These are phyloP conservation scores for Daphoenositta chrysoptera DNA, from an alignment of 2,113 vertebrate species.

Conservation along the genomic window DNA sequence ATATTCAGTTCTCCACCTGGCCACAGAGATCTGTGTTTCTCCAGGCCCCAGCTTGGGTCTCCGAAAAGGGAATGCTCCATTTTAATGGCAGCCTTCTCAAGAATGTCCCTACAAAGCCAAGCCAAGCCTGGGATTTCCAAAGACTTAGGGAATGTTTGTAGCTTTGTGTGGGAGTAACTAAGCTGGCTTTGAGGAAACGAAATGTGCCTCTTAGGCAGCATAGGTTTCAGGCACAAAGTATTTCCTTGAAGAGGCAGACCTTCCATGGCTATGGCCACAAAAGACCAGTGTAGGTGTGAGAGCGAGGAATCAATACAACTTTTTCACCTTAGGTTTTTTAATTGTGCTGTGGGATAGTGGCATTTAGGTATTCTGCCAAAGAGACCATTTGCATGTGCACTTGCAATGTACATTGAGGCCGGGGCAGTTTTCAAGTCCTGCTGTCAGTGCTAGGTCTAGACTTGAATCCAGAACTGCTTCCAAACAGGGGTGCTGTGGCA, in stretches of 20 bases:
- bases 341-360: neutral
- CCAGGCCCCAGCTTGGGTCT: neutral
- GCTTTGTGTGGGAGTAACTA: neutral
- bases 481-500: no score
- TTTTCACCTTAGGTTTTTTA: neutral
- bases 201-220: constrained; percentile 12
- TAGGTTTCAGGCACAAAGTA: neutral
- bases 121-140: neutral
- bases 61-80: neutral
- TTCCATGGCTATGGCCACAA: neutral
- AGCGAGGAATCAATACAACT: neutral
- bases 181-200: neutral
- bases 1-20: neutral
- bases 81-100: neutral
- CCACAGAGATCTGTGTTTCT: neutral
- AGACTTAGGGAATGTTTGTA: neutral
- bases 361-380: neutral
- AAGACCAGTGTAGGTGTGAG: constrained; percentile 34
- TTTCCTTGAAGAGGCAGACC: constrained; percentile 1
- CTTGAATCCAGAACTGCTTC: neutral
- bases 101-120: neutral
- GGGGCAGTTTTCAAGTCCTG: neutral
- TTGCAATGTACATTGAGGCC: neutral
- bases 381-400: neutral
- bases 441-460: neutral